Conservation (phyloP, 92 coral and sea anemone species). For the Desmophyllum pertusum region DNA sequence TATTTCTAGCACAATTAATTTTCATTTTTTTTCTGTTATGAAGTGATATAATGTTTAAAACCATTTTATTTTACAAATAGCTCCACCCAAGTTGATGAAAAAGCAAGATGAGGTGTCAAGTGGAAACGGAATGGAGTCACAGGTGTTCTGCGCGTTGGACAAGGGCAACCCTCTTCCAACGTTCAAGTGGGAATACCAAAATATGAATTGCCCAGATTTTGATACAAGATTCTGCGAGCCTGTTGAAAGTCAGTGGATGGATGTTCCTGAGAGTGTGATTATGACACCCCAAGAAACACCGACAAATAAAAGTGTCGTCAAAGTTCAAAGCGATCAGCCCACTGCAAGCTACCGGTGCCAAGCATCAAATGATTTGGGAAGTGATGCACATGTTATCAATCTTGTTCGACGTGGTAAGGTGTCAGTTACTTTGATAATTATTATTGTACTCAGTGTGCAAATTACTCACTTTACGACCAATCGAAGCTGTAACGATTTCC, state of each 20-base stretch:
- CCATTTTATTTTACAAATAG: not conserved
- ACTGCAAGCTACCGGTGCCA: conserved; percentile 60
- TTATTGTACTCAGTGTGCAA: not conserved
- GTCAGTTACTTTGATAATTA: not conserved
- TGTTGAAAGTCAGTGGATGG: conserved; percentile 25
- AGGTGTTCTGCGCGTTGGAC: conserved; percentile 37
- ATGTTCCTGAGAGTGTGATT: conserved; percentile 8
- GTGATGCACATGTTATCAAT: conserved; percentile 41
- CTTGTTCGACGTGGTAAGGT: conserved; percentile 78
- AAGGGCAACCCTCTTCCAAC: conserved; percentile 65
- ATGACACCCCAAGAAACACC: not conserved
- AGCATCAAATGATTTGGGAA: conserved; percentile 69
- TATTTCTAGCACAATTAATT: too few relatives aligned
- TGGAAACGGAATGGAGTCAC: conserved; percentile 28
- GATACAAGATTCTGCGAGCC: conserved; percentile 25
- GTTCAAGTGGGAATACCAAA: conserved; percentile 65
- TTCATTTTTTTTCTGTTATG: not conserved
- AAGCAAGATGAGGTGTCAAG: not conserved
- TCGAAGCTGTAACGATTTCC: too few relatives aligned
- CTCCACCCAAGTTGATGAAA: not conserved
- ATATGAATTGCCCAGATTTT: not conserved
- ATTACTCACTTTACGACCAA: too few relatives aligned
- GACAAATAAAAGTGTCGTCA: conserved; percentile 47
- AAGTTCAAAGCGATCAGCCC: conserved; percentile 39
- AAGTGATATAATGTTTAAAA: not conserved